Evolutionary conservation across 2,888 invertebrate genomes (phyloP).

Genomic region (Cataglyphis rosenhaueri): DNA sequence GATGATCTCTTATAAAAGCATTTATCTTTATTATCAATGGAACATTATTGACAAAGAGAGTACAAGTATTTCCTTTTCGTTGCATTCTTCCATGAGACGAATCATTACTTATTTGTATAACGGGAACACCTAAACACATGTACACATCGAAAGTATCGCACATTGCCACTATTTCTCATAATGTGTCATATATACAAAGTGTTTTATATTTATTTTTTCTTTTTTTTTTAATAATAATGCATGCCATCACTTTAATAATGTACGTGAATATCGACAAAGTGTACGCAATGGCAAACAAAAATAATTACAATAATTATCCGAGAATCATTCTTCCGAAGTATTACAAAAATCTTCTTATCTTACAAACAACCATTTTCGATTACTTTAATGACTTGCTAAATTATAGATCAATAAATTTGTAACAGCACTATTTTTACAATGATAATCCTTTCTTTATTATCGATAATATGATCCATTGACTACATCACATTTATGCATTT

Average conservation of each 20-base stretch:
- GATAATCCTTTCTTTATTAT: neutral
- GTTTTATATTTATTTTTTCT: neutral
- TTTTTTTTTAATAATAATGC: neutral
- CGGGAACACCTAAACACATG: neutral
- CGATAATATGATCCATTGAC: neutral
- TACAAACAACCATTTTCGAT: neutral
- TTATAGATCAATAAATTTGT: neutral
- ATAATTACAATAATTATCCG: conserved; percentile 28
- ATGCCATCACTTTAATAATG: conserved; percentile 1
- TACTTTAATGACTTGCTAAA: conserved; percentile 1
- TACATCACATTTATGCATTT: conserved; percentile 20
- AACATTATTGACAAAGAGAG: neutral
- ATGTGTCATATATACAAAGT: conserved; percentile 8
- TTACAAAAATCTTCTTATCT: conserved; percentile 19
- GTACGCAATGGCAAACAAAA: neutral
- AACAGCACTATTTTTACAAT: neutral
- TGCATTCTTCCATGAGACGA: neutral
- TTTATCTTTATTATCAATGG: conserved; percentile 31
- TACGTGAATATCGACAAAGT: conserved; percentile 1
- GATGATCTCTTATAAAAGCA: conserved; percentile 10
- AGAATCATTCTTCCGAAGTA: conserved; percentile 1
- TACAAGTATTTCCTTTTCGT: conserved; percentile 11
- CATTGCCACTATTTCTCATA: conserved; percentile 16
- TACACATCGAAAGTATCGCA: conserved; percentile 14
- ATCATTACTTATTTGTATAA: conserved; percentile 11